These are phyloP conservation scores for Pseudoips prasinana DNA, from an alignment of 2,888 invertebrate species.

Conservation along the genomic window DNA sequence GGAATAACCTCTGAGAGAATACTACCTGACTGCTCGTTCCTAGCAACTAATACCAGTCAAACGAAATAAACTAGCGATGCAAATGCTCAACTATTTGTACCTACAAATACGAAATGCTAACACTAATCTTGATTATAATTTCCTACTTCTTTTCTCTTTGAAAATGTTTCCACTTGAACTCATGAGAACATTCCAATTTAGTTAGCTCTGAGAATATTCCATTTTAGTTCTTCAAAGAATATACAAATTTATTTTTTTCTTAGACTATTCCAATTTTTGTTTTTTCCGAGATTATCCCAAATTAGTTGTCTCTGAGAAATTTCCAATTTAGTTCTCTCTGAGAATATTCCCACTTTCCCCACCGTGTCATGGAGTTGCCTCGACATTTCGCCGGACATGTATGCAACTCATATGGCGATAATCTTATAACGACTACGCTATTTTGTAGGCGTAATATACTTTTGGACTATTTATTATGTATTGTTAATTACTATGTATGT, in stretches of 20 bases:
- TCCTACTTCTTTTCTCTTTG: background rate
- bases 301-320: too few species aligned
- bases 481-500: conserved; percentile 83
- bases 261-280: too few species aligned
- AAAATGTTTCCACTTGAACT: background rate
- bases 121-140: too few species aligned
- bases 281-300: too few species aligned
- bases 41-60: background rate
- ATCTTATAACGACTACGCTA: conserved; percentile 82
- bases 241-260: too few species aligned
- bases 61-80: too few species aligned
- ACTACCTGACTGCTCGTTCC: background rate
- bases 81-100: too few species aligned
- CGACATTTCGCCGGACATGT: conserved; percentile 61
- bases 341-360: conserved; percentile 63
- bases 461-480: conserved; percentile 83
- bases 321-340: conserved; percentile 57
- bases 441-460: conserved; percentile 83
- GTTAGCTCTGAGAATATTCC: too few species aligned
- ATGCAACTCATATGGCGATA: conserved; percentile 78
- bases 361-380: conserved; percentile 71
- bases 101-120: too few species aligned
- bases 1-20: conserved; percentile 43
- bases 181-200: background rate
- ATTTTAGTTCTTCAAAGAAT: too few species aligned